Conservation (phyloP, 30 jellyfish, hydroid and myxozoan species). For the Haliclystus octoradiatus region DNA sequence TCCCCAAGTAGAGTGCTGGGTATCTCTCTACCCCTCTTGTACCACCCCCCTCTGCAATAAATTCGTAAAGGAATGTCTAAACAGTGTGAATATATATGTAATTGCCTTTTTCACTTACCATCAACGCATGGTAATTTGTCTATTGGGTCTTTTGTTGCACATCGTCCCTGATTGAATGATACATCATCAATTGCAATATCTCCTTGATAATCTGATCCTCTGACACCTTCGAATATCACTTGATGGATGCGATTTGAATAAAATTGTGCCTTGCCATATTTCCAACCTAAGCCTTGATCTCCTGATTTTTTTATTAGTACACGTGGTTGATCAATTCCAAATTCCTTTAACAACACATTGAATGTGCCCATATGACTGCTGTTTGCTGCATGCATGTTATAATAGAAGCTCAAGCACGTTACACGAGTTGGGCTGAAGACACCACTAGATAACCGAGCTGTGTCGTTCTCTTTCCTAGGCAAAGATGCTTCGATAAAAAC, state of each 20-base stretch:
- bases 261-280: not conserved
- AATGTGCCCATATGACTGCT: constrained; percentile 29
- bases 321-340: not conserved
- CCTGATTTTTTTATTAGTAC: constrained; percentile 24
- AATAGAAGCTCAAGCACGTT: constrained; percentile 33
- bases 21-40: no score
- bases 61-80: no score
- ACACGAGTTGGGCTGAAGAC: not conserved
- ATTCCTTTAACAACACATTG: constrained; percentile 20
- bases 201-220: not conserved
- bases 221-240: not conserved
- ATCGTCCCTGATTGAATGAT: not conserved
- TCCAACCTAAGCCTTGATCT: constrained; percentile 58
- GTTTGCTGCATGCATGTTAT: constrained; percentile 40
- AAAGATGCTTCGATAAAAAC: constrained; percentile 54
- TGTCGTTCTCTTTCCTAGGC: constrained; percentile 35
- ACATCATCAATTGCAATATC: not conserved
- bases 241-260: not conserved
- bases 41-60: no score
- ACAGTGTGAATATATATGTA: no score
- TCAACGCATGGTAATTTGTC: not conserved
- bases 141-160: not conserved
- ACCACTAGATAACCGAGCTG: constrained; percentile 40
- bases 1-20: no score
- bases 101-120: not conserved